Evolutionary conservation across 2,113 vertebrate species (phyloP).

Genomic region (Perccottus glenii): DNA sequence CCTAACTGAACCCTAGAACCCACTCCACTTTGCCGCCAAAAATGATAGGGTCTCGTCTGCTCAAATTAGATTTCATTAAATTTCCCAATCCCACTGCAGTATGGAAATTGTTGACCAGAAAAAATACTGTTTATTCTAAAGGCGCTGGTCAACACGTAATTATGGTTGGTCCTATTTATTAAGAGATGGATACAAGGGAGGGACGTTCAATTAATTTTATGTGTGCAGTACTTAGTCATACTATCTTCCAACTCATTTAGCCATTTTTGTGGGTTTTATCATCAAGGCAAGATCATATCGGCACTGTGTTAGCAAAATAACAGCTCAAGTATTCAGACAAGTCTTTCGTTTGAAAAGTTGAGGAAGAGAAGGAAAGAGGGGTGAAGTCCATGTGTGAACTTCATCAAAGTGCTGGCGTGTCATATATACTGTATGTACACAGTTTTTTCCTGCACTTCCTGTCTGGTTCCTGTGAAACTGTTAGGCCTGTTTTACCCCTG

Average conservation of each 20-base stretch:
- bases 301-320: background rate
- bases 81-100: constrained; percentile 36
- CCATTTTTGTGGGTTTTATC: no score
- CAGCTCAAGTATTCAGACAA: background rate
- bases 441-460: constrained; percentile 77
- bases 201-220: background rate
- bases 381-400: constrained; percentile 54
- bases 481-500: constrained; percentile 49
- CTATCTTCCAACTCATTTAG: no score
- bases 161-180: constrained; percentile 13
- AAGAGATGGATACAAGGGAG: constrained; percentile 3
- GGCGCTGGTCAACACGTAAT: constrained; percentile 22
- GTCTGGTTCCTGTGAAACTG: constrained; percentile 60
- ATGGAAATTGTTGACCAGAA: background rate
- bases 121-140: constrained; percentile 34
- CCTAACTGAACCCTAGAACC: constrained; percentile 62
- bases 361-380: constrained; percentile 42
- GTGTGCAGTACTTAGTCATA: background rate
- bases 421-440: constrained; percentile 68
- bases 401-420: constrained; percentile 58
- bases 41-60: constrained; percentile 55
- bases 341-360: constrained; percentile 18
- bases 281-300: background rate
- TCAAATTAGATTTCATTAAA: constrained; percentile 64
- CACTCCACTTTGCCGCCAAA: constrained; percentile 57